Evolutionary conservation across 2,888 invertebrate genomes (phyloP), one percentile per base, ranked within the genome.

Genomic region (Pherbina coryleti): DNA sequence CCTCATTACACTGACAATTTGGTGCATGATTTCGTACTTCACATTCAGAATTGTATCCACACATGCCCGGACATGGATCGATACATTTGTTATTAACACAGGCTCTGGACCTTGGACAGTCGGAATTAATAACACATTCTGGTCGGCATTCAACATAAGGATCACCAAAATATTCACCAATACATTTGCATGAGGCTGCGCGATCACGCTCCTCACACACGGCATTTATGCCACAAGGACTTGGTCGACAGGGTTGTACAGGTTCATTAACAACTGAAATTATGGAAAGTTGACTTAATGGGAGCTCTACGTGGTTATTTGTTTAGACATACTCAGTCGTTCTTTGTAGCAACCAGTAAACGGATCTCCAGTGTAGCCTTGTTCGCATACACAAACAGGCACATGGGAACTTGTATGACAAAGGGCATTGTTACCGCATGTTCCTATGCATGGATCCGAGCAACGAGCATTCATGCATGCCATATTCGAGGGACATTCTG

Each of bases 1-100:
- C 92, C 37, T 90, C 87, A 37, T 92, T 90, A 85, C 93, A 94
- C 79, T 90, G 91, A 84, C 94, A 94, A 83, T 92, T 91, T 5
- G 94, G 93, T 55, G 92, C 91, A 86, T 94, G 94, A 85, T 93
- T 93, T 76, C 93, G 90, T 14, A 93, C 93, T 77, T 82, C 92
- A 91, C 94, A 94, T 84, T 92, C 92, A 7, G 96, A 95, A 86
- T 95, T 95, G 84, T 94, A 90, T 62, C 96, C 96, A 86, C 96
- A 96, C 77, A 94, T 94, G 82, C 96, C 95, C 25, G 93, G 93
- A 85, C 96, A 97, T 11, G 96, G 96, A 90, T 96, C 94, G 84
- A 92, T 92, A 88, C 97, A 97, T 91, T 95, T 96, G 84, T 93
- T 93, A 87, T 93, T 94, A 76, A 92, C 91, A 84, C 94, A 94